Evolutionary conservation across 2,113 vertebrate species (phyloP), one percentile per base, ranked within the genome.

Genomic region (Ophthalmolycus amberensis): DNA sequence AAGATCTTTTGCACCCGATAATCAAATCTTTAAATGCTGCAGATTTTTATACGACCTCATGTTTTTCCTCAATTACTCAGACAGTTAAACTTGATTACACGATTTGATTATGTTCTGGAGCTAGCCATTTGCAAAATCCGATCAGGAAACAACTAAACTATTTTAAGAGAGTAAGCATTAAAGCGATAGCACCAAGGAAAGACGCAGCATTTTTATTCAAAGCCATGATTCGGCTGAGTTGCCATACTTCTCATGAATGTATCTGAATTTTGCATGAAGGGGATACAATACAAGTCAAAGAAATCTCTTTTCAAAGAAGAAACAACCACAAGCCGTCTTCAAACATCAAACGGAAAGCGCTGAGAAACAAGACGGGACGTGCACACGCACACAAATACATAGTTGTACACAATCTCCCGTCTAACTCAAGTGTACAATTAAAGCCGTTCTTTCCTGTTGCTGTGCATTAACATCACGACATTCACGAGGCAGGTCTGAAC

Each of bases 231-330:
- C 34, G 44, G 56, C 64, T 87, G 77, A 85, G 82, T 68, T 83
- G 89, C 76, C 82, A 68, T 62, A 75, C 85, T 85, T 88, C 64
- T 77, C 48, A 71, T 82, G 79, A 67, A 78, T 54, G 82, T 85
- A 44, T 82, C 79, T 91, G 81, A 89, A 91, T 93, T 89, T 91
- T 90, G 68, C 86, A 91, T 88, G 89, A 90, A 80, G 82, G 79
- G 42, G 32, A 67, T 64, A 89, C 76, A 85, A 90, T 84, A 83
- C 79, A 40, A 90, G 85, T 88, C 80, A 88, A 84, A 92, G 89
- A 91, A 83, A 91, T 85, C 70, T 80, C 25, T 56, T 76, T 85
- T 83, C 50, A 85, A 88, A 88, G 71, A 16, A 37, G 42, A 74
- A 60, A 87, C 46, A 71, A 77, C 67, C 75, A 63, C 69, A 40